Percentiles rank a stretch among this genome's conserved stretches.
These are phyloP conservation scores for Rhagoletis pomonella DNA, from an alignment of 1,140 invertebrate species.

Conservation along the genomic window DNA sequence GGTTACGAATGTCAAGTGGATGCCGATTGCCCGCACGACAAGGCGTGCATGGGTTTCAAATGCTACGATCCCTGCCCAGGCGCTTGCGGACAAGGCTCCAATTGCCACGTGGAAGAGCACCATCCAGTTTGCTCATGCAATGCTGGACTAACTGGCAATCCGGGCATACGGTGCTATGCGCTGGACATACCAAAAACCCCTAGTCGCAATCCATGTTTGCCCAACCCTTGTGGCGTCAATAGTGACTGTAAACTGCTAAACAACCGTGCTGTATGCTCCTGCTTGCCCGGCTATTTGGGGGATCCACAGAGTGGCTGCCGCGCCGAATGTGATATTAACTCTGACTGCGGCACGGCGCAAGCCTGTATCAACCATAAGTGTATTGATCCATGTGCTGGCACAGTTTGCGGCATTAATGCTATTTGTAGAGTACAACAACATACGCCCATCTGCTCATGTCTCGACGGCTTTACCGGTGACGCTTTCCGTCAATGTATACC, in stretches of 20 bases:
- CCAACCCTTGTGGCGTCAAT: conserved; percentile 86
- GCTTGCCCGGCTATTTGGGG: conserved; percentile 82
- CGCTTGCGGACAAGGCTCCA: conserved; percentile 84
- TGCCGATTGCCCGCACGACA: conserved; percentile 81
- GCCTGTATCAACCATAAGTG: conserved; percentile 87
- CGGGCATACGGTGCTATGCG: conserved; percentile 82
- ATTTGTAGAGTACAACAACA: conserved; percentile 85
- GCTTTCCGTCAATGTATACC: conserved; percentile 85
- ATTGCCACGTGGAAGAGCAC: conserved; percentile 83
- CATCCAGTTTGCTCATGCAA: conserved; percentile 86
- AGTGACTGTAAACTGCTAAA: conserved; percentile 83
- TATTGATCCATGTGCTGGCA: conserved; percentile 84
- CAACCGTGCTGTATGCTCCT: conserved; percentile 84
- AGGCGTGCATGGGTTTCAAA: conserved; percentile 85
- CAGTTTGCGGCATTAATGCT: conserved; percentile 85
- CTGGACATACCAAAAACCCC: conserved; percentile 74
- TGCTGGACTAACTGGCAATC: conserved; percentile 82
- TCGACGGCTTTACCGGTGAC: conserved; percentile 85
- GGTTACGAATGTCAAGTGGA: conserved; percentile 86
- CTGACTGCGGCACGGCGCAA: conserved; percentile 83
- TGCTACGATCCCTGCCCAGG: conserved; percentile 88
- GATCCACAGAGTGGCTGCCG: conserved; percentile 84
- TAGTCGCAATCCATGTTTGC: conserved; percentile 81
- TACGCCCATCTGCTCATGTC: conserved; percentile 84
- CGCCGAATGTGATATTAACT: conserved; percentile 85